Evolutionary conservation across 2,797 vertebrate genomes (phyloP), one percentile per base, ranked within the genome.

Genomic region (Oreochromis mossambicus): DNA sequence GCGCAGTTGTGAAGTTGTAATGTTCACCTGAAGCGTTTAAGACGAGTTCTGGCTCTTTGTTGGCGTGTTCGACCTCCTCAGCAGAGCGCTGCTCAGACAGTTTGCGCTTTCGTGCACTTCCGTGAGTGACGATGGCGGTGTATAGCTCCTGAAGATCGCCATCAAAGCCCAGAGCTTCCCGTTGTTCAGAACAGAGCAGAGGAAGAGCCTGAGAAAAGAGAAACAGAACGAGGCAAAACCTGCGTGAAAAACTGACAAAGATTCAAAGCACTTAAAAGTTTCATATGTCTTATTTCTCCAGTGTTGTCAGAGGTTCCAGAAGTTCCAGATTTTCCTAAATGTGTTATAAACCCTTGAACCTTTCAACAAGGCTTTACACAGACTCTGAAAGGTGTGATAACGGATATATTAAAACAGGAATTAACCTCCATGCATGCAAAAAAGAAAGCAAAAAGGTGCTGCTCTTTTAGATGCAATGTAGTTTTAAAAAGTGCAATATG

Each of bases 71-170:
- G 2, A 80, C 21, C 50, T 86, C 84, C 38, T 80, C 81, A 14
- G 17, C n/a, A 9, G 9, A 1, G 15, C 11, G n/a, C 55, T 83
- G 78, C 32, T 89, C 86, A 0, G 86, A 84, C 13, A 10, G 80
- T 80, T 89, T 94, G 10, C 92, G 94, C 73, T 96, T 96, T n/a
- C 15, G 84, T 0, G 84, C n/a, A 14, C 78, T 84, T 15, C 77
- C 48, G 2, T 83, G 87, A 10, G 89, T 38, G 12, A 83, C 81
- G 24, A 94, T 36, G 15, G 93, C 50, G 0, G 83, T 52, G 78
- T 95, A 96, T 14, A 96, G 91, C 4, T 79, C 85, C 61, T 92
- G 95, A 32, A 96, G 93, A 73, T 91, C 79, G 0, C 51, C n/a
- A 51, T 89, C 50, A n/a, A 95, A 94, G 61, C 79, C 83, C 14